Conservation (phyloP, 1,140 invertebrate genomes). For the Nymphalis io region DNA sequence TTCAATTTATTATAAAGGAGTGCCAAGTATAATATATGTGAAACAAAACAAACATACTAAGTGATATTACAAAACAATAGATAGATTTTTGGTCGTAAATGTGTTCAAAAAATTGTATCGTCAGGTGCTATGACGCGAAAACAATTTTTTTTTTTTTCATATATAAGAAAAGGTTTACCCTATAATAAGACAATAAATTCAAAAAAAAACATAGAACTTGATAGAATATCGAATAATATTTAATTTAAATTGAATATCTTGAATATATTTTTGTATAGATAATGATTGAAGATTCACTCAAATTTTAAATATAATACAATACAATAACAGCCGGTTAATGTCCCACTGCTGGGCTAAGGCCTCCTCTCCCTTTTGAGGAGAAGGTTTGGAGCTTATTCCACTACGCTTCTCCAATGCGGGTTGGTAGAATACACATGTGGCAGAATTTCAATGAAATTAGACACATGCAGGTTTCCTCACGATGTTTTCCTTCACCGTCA, state of each 20-base stretch:
- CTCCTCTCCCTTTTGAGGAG: too few relatives aligned
- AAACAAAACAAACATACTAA: neutral
- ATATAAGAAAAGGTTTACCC: neutral
- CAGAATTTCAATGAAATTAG: too few relatives aligned
- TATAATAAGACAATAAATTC: constrained; percentile 10
- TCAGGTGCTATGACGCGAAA: constrained; percentile 10
- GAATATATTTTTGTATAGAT: neutral
- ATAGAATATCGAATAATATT: neutral
- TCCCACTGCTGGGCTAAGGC: too few relatives aligned
- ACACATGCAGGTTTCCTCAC: too few relatives aligned
- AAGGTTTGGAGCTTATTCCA: too few relatives aligned
- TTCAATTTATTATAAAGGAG: neutral
- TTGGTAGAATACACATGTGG: too few relatives aligned
- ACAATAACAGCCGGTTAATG: too few relatives aligned
- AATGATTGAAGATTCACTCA: neutral
- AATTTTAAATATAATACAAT: neutral
- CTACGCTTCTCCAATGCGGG: too few relatives aligned
- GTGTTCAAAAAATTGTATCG: constrained; percentile 5
- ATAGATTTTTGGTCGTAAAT: neutral
- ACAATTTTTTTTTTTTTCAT: neutral
- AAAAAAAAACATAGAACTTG: neutral
- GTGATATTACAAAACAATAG: neutral
- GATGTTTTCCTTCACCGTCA: too few relatives aligned
- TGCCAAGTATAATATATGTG: neutral
- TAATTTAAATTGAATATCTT: neutral